A percentile compares a stretch with the other conserved stretches of the same genome.
Evolutionary conservation across 1,140 invertebrate species (phyloP).

Genomic region (Notospermus geniculatus): DNA sequence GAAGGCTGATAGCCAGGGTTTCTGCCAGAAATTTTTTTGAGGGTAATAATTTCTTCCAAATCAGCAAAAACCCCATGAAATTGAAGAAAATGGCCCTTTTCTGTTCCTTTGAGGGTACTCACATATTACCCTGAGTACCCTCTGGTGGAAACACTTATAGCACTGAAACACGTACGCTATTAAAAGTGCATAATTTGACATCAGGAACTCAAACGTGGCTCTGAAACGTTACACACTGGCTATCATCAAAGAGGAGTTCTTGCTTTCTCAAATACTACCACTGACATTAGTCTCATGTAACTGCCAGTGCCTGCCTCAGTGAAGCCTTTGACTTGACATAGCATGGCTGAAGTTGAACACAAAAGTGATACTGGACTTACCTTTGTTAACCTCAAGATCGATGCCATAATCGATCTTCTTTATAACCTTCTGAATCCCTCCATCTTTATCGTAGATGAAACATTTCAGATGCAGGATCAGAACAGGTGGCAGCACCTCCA

Average conservation of each 20-base stretch:
- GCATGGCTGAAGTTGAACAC: not conserved
- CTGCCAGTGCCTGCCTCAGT: too few species aligned
- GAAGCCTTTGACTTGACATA: not conserved
- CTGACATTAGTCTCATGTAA: too few species aligned
- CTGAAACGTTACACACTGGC: not conserved
- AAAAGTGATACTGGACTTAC: slow-evolving; percentile 61
- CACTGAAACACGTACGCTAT: not conserved
- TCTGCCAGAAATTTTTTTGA: too few species aligned
- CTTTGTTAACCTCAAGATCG: slow-evolving; percentile 84
- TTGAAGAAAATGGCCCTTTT: too few species aligned
- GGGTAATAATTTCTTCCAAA: too few species aligned
- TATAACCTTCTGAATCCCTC: slow-evolving; percentile 80
- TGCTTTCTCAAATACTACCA: not conserved
- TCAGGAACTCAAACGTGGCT: not conserved
- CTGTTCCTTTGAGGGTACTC: too few species aligned
- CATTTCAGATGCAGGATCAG: slow-evolving; percentile 82
- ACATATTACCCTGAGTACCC: too few species aligned
- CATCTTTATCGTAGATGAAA: slow-evolving; percentile 78
- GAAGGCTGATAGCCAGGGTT: not conserved
- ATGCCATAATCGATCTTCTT: slow-evolving; percentile 86
- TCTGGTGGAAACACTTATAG: not conserved
- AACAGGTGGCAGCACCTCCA: slow-evolving; percentile 83
- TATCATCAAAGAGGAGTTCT: not conserved
- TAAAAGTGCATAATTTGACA: too few species aligned
- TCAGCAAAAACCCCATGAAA: too few species aligned